Evolutionary conservation across 1,140 invertebrate species (phyloP).

Genomic region (Polypedilum vanderplanki): DNA sequence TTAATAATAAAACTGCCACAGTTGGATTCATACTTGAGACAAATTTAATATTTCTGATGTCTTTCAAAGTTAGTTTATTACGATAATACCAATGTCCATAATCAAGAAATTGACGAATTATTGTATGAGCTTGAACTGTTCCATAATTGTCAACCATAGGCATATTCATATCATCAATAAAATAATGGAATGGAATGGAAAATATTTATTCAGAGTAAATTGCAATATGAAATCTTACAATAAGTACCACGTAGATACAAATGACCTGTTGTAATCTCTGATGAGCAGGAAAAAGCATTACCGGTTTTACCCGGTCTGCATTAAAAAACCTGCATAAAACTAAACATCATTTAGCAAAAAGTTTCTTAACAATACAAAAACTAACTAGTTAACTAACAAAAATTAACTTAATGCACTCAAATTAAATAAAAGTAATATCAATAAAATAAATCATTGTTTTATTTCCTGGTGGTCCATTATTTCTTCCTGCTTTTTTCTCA

Average conservation of each 20-base stretch:
- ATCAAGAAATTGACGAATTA: conserved; percentile 90
- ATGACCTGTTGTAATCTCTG: too few species aligned
- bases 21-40: conserved; percentile 95
- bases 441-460: conserved; percentile 94
- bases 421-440: too few species aligned
- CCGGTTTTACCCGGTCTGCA: too few species aligned
- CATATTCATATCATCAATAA: conserved; percentile 97
- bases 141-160: conserved; percentile 92
- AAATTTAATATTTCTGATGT: conserved; percentile 91
- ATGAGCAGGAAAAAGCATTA: too few species aligned
- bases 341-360: too few species aligned
- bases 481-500: conserved; percentile 93
- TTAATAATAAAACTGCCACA: conserved; percentile 92
- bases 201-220: conserved; percentile 89
- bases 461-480: conserved; percentile 90
- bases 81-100: conserved; percentile 89
- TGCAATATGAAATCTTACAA: too few species aligned
- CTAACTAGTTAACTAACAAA: too few species aligned
- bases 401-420: too few species aligned
- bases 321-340: too few species aligned
- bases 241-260: too few species aligned
- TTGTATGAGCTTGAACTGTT: conserved; percentile 90
- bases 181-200: conserved; percentile 75
- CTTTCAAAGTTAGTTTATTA: conserved; percentile 77
- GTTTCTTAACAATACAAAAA: too few species aligned